Base-by-base conservation (phyloP, 2,888 invertebrate species). In the Eilema sororculum region DNA sequence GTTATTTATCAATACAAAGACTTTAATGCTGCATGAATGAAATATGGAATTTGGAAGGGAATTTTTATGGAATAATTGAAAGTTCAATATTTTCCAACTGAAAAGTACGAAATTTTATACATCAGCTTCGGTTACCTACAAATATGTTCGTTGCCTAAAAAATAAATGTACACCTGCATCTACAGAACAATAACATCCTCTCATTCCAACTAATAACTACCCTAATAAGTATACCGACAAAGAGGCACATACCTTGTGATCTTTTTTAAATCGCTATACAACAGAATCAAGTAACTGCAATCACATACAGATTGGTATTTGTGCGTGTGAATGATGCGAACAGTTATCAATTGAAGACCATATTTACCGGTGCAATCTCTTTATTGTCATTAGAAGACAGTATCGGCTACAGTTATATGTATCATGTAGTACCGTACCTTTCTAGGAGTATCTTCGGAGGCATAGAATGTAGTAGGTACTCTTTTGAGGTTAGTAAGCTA, bases 351-450 rank as follows among this genome's bases (percentile, higher is more conserved):
- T 46, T 20, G 20, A 20, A 46, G 46, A 41, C 6, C 46, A 46
- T 20, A 46, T 46, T 46, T 20, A 46, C 46, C 46, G 46, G 6
- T 46, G 46, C 20, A 3, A 4, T 46, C 20, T 52, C n/a, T 52
- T 52, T n/a, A 52, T 52, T 52, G n/a, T 6, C 52, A 52, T 52
- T n/a, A 52, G 46, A 52, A n/a, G 52, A 52, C 52, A 52, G n/a
- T 52, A 20, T n/a, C 52, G n/a, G 52, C n/a, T 52, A 52, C 52
- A 52, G 52, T 52, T 52, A 46, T 46, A 41, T 41, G 41, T 46
- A 4, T 46, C 20, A 13, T 3, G 16, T 41, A 41, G 20, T 46
- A 46, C 20, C 1, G 20, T 20, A 8, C 12, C 2, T 20, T 46
- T 46, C 20, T 46, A 46, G 46, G 46, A 46, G 46, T 46, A 46